Conservation (phyloP, 2,113 vertebrate genomes). For the Anguilla japonica region DNA sequence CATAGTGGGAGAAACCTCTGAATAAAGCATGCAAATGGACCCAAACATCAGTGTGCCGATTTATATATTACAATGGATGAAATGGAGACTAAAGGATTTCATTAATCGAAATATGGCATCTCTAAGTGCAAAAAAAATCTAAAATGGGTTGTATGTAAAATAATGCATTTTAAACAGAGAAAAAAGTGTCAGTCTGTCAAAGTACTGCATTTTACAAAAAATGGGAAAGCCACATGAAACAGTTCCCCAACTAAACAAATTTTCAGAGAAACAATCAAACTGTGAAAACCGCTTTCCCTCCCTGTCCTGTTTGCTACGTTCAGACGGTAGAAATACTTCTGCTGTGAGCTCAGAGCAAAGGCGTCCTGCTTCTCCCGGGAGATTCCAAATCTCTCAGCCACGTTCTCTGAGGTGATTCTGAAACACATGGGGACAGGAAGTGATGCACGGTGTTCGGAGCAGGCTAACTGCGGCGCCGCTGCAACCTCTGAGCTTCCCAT, state of each 20-base stretch:
- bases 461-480: neutral
- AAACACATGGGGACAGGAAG: neutral
- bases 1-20: neutral
- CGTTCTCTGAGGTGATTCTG: conserved; percentile 93
- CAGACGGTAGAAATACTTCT: conserved; percentile 69
- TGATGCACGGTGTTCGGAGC: neutral
- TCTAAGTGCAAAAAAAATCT: neutral
- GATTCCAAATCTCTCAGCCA: conserved; percentile 83
- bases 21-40: neutral
- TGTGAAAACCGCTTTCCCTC: neutral
- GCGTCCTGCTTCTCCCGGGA: conserved; percentile 84
- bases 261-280: neutral
- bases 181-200: neutral
- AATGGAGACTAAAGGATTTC: neutral
- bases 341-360: conserved; percentile 84
- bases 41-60: neutral
- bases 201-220: neutral
- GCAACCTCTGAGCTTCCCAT: neutral
- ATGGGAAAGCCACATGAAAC: neutral
- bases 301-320: neutral
- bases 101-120: neutral
- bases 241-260: neutral
- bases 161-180: neutral
- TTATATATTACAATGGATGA: neutral
- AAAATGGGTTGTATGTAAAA: neutral